Base-by-base conservation (phyloP, 1,140 invertebrate species). In the Drosophila arizonae region DNA sequence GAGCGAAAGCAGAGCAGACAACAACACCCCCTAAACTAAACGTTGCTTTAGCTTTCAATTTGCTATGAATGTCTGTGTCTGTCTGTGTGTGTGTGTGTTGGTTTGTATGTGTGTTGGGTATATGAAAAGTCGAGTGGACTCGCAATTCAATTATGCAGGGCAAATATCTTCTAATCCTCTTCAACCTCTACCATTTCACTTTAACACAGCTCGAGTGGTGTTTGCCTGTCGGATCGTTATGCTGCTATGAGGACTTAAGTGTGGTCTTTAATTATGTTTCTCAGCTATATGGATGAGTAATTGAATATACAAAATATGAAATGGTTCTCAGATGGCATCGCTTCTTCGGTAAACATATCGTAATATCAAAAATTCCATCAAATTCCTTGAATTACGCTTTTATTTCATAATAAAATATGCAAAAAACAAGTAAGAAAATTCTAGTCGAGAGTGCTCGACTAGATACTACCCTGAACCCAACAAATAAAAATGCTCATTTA, bases 1-100 rank as follows among this genome's bases (percentile, higher is more conserved):
- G 82, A 85, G 73, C 81, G 11, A 67, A 63, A 76, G 63, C 54
- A 63, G 52, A 46, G 43, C 52, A 36, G 15, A 61, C 51, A 51
- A 67, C 43, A 54, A 57, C 45, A 26, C 13, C 45, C 66, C 13
- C 45, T 9, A 62, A 62, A 73, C 57, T 69, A 69, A 61, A 72
- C 30, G 15, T 39, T 33, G 51, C n/a, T 10, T 36, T 55, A 55
- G 52, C 30, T 55, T 55, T 55, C 15, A 55, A 55, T 55, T 36
- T 33, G 9, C 15, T 9, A 46, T 17, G 43, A 13, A 39, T 39
- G 13, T 52, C 26, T 17, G 15, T 45, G n/a, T 48, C 2, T 26
- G 46, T 50, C 51, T 48, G 17, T 26, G 9, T 24, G 24, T 51
- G 24, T 51, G 15, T 45, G n/a, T 21, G 17, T 17, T 17, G 17